Evolutionary conservation across 2,113 vertebrate genomes (phyloP).

Genomic region (Penelope pileata): DNA sequence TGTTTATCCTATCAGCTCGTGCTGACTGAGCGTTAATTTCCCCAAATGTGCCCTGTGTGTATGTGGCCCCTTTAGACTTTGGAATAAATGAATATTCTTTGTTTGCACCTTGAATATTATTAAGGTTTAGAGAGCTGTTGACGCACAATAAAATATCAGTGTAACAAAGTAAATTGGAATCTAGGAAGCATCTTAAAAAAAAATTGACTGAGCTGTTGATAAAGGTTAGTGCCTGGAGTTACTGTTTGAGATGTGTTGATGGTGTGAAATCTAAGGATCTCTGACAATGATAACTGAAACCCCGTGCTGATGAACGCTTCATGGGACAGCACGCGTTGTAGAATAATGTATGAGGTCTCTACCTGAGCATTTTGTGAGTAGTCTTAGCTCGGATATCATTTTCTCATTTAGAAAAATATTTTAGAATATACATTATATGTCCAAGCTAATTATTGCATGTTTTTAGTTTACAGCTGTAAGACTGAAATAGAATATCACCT

Average conservation of each 20-base stretch:
- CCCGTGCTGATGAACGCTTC: background rate
- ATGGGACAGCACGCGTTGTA: background rate
- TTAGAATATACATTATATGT: background rate
- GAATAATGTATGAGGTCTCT: background rate
- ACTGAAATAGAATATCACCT: background rate
- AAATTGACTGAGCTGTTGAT: background rate
- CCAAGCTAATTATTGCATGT: background rate
- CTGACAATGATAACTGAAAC: background rate
- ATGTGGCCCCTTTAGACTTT: background rate
- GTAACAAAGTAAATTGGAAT: background rate
- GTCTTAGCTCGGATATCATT: background rate
- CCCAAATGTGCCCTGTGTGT: background rate
- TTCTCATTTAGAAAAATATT: background rate
- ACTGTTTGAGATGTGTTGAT: background rate
- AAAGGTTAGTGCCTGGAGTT: background rate
- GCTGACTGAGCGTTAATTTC: slow-evolving; percentile 17
- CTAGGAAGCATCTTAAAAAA: background rate
- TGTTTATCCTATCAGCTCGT: background rate
- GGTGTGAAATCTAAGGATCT: background rate
- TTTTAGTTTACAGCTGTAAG: background rate
- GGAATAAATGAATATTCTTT: background rate
- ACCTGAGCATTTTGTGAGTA: background rate
- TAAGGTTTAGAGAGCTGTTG: background rate
- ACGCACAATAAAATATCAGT: background rate
- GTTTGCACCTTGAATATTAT: background rate